Conservation (phyloP, 2,113 vertebrate genomes). For the Nematolebias whitei region DNA sequence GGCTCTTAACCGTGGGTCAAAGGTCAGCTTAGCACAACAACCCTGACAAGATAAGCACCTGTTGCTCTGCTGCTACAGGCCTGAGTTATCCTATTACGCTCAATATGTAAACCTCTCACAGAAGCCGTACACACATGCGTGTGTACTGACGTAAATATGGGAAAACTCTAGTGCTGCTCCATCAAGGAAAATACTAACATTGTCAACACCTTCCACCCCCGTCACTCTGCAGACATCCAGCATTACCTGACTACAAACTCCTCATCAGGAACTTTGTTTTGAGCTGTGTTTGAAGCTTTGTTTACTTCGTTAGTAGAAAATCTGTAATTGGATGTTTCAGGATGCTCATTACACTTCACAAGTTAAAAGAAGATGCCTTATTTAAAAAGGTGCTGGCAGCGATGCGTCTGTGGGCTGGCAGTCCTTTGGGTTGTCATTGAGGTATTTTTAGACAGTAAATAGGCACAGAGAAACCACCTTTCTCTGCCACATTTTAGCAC, state of each 20-base stretch:
- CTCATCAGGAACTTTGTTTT: slow-evolving; percentile 62
- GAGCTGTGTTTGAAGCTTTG: slow-evolving; percentile 60
- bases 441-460: slow-evolving; percentile 72
- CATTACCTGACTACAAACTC: slow-evolving; percentile 60
- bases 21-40: slow-evolving; percentile 87
- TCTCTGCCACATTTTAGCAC: slow-evolving; percentile 68
- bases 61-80: slow-evolving; percentile 64
- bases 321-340: slow-evolving; percentile 66
- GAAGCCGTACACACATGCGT: slow-evolving; percentile 64
- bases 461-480: slow-evolving; percentile 64
- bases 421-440: slow-evolving; percentile 39
- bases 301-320: slow-evolving; percentile 67
- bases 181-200: slow-evolving; percentile 54
- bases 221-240: slow-evolving; percentile 42
- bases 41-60: slow-evolving; percentile 91
- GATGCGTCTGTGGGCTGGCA: slow-evolving; percentile 43
- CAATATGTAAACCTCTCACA: slow-evolving; percentile 71
- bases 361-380: slow-evolving; percentile 47
- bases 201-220: slow-evolving; percentile 65
- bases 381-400: slow-evolving; percentile 57
- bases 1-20: slow-evolving; percentile 85
- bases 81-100: slow-evolving; percentile 73
- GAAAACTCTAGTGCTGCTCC: slow-evolving; percentile 54
- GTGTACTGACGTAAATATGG: slow-evolving; percentile 68
- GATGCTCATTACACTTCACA: slow-evolving; percentile 63